Evolutionary conservation across 2,888 invertebrate species (phyloP).

Genomic region (Microctonus aethiopoides): DNA sequence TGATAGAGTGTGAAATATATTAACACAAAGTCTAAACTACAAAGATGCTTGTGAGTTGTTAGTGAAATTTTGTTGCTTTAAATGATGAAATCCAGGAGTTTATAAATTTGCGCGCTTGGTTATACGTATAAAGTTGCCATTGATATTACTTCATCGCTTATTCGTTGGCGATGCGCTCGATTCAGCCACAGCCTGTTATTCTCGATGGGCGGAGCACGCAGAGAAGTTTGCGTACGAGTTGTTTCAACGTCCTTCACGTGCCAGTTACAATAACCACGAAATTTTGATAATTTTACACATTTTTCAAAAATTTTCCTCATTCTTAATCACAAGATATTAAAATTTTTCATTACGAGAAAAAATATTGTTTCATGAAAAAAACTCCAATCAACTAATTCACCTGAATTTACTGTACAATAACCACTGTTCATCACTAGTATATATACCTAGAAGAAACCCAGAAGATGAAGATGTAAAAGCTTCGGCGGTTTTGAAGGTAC

Average conservation of each 20-base stretch:
- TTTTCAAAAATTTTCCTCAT: not conserved
- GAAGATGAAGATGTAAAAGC: slow-evolving; percentile 25
- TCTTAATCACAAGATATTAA: too few relatives aligned
- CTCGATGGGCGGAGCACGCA: slow-evolving; percentile 47
- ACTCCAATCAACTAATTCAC: too few relatives aligned
- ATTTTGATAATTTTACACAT: slow-evolving; percentile 6
- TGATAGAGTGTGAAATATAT: not conserved
- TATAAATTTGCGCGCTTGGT: not conserved
- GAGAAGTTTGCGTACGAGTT: slow-evolving; percentile 11
- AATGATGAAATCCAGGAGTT: not conserved
- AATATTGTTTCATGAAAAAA: too few relatives aligned
- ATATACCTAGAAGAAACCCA: not conserved
- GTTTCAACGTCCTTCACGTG: slow-evolving; percentile 10
- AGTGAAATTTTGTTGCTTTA: not conserved
- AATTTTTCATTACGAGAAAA: too few relatives aligned
- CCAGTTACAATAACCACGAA: not conserved
- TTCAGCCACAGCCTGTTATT: slow-evolving; percentile 46
- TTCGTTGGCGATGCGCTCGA: slow-evolving; percentile 16
- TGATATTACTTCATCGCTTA: slow-evolving; percentile 18
- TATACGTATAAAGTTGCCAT: not conserved
- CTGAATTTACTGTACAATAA: too few relatives aligned
- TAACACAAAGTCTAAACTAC: not conserved
- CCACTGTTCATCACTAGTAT: not conserved
- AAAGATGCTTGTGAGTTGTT: not conserved
- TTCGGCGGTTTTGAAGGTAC: slow-evolving; percentile 27